These are phyloP conservation scores for Tachina lurida DNA, from an alignment of 2,888 invertebrate genomes.

Conservation along the genomic window DNA sequence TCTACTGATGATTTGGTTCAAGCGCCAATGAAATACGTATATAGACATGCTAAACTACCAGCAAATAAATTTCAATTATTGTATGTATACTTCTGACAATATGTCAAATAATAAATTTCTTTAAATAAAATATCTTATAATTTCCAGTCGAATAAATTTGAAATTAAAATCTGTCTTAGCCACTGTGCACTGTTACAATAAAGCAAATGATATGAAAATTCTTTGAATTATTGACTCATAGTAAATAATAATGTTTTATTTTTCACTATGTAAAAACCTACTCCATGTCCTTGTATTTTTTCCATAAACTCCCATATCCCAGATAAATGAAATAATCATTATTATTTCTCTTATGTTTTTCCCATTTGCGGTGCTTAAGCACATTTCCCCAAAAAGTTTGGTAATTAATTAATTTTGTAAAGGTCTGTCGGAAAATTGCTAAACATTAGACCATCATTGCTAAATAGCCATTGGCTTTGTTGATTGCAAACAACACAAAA, in stretches of 20 bases:
- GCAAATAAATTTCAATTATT: no score
- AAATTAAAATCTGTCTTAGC: no score
- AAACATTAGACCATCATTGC: constrained; percentile 16
- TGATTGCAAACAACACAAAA: background rate
- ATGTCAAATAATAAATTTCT: no score
- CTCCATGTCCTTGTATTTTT: background rate
- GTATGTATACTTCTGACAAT: no score
- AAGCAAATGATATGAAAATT: no score
- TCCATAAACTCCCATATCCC: background rate
- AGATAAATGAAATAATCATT: background rate
- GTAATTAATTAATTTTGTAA: constrained; percentile 33
- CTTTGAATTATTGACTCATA: no score
- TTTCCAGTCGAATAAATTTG: no score
- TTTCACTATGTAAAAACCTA: background rate
- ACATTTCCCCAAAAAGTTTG: background rate
- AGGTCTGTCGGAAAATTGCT: constrained; percentile 13
- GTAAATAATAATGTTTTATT: background rate
- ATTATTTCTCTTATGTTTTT: background rate
- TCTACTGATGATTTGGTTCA: no score
- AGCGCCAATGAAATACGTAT: no score
- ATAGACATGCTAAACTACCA: no score
- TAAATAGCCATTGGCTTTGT: constrained; percentile 11
- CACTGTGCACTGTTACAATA: no score
- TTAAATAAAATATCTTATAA: no score
- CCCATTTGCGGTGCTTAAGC: background rate